phyloP scores from a whole-genome alignment of 2,888 invertebrate genomes.

The Eustalomyia histrio region DNA sequence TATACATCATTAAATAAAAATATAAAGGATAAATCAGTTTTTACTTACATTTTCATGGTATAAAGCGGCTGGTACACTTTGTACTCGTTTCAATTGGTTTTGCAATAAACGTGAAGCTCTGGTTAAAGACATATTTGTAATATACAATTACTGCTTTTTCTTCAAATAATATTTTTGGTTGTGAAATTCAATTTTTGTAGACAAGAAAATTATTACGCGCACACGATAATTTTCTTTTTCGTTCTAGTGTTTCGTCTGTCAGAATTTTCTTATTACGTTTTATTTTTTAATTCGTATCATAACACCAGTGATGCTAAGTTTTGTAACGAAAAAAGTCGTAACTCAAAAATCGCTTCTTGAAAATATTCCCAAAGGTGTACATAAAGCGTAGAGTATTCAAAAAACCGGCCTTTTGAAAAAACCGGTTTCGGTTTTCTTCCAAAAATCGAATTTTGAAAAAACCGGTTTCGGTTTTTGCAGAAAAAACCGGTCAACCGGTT shows the following conservation, averaged over 20 bases:
- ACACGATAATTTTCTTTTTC: slow-evolving; percentile 26
- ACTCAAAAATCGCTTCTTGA: no score
- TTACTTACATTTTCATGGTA: slow-evolving; percentile 88
- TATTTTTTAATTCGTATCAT: slow-evolving; percentile 17
- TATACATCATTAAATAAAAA: neutral
- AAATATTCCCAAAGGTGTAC: no score
- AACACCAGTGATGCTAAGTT: neutral
- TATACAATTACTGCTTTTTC: neutral
- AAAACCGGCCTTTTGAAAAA: no score
- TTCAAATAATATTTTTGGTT: slow-evolving; percentile 24
- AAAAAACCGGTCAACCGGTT: no score
- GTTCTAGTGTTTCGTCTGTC: slow-evolving; percentile 18
- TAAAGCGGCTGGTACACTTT: slow-evolving; percentile 81
- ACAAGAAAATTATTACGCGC: slow-evolving; percentile 44
- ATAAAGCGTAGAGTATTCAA: no score
- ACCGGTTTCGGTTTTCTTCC: no score
- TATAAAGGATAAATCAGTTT: neutral
- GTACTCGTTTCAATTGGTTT: slow-evolving; percentile 74
- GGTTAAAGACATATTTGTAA: slow-evolving; percentile 69
- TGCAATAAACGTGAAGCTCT: slow-evolving; percentile 73
- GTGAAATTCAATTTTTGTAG: slow-evolving; percentile 50
- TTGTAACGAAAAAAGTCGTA: no score
- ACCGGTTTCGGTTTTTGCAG: no score
- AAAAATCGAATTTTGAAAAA: no score
- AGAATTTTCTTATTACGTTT: slow-evolving; percentile 34